Conservation (phyloP, 2,888 invertebrate genomes). For the Nineta flava region DNA sequence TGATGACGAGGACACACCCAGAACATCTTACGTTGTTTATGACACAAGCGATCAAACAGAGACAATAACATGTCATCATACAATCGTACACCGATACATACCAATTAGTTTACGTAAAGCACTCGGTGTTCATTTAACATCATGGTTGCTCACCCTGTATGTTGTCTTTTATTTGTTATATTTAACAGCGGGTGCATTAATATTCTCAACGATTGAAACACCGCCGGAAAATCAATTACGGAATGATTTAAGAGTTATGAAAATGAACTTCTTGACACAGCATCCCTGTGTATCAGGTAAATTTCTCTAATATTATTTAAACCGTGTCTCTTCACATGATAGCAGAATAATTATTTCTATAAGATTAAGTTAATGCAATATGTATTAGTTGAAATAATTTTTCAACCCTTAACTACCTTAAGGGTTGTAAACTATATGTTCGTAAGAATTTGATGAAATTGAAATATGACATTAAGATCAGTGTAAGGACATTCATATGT, state of each 20-base stretch:
- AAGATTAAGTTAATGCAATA: too few species aligned
- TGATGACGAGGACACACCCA: not conserved
- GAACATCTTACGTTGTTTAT: not conserved
- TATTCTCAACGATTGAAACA: conserved; percentile 50
- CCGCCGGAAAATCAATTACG: conserved; percentile 41
- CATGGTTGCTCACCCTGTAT: conserved; percentile 35
- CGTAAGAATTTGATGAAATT: too few species aligned
- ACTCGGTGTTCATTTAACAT: conserved; percentile 35
- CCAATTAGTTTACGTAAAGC: not conserved
- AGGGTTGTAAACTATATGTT: too few species aligned
- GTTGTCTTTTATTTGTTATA: conserved; percentile 42
- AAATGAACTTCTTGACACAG: conserved; percentile 36
- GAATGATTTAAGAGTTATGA: conserved; percentile 31
- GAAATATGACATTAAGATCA: too few species aligned
- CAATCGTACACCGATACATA: not conserved
- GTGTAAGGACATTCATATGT: too few species aligned
- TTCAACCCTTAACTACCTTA: too few species aligned
- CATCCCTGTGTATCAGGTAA: conserved; percentile 48
- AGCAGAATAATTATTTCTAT: too few species aligned
- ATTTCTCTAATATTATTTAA: conserved; percentile 8
- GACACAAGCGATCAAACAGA: not conserved
- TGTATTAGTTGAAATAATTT: too few species aligned
- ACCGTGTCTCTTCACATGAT: too few species aligned
- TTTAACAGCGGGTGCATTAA: conserved; percentile 45
- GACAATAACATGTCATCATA: not conserved